A percentile compares a stretch with the other conserved stretches of the same genome.
phyloP scores from a whole-genome alignment of 2,888 invertebrate species.

The Drosophila hamatofila region DNA sequence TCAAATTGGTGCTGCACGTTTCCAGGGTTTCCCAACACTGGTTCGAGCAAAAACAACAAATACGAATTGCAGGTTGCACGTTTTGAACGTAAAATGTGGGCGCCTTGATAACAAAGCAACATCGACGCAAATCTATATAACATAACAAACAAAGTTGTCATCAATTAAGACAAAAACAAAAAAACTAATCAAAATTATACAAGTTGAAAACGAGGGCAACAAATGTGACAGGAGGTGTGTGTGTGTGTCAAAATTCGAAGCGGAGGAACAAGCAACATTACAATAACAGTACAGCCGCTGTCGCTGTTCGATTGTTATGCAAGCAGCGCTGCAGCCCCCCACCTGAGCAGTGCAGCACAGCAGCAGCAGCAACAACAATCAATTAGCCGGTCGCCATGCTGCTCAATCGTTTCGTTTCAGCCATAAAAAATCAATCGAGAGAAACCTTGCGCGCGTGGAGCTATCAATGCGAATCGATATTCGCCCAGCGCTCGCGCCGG shows the following conservation, averaged over 20 bases:
- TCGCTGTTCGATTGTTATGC: conserved; percentile 66
- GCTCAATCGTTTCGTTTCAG: conserved; percentile 77
- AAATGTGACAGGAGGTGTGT: conserved; percentile 60
- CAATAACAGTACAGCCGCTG: conserved; percentile 47
- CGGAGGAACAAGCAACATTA: conserved; percentile 49
- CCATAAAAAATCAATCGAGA: conserved; percentile 86
- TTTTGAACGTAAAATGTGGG: conserved; percentile 65
- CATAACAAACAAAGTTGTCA: conserved; percentile 33
- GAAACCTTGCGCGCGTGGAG: conserved; percentile 86
- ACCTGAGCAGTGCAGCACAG: conserved; percentile 28
- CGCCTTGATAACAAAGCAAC: conserved; percentile 65
- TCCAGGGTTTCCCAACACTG: conserved; percentile 50
- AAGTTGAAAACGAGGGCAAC: conserved; percentile 45
- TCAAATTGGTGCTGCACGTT: conserved; percentile 14
- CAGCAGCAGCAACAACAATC: conserved; percentile 30
- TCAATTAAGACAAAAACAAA: conserved; percentile 17
- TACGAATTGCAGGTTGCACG: conserved; percentile 67
- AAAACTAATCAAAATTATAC: conserved; percentile 51
- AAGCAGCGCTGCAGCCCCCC: conserved; percentile 56
- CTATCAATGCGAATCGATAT: conserved; percentile 87
- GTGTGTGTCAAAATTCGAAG: conserved; percentile 48
- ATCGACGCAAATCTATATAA: conserved; percentile 30
- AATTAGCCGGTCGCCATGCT: conserved; percentile 70
- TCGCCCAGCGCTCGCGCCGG: conserved; percentile 88
- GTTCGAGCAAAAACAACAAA: conserved; percentile 40